Percentiles rank a stretch among this genome's conserved stretches.
Evolutionary conservation across 2,888 invertebrate genomes (phyloP).

Genomic region (Spodoptera littoralis): DNA sequence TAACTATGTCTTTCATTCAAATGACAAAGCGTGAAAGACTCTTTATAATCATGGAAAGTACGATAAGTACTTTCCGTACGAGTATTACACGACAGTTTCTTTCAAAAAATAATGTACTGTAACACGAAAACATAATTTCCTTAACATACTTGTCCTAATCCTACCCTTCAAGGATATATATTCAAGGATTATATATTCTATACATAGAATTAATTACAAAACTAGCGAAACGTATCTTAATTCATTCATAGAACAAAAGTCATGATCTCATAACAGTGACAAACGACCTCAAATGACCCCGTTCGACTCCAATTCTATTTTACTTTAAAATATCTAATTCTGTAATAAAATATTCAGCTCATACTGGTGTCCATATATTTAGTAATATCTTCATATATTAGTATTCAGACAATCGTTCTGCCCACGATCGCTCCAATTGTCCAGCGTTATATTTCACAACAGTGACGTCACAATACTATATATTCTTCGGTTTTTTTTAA

Average conservation of each 20-base stretch:
- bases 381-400: constrained; percentile 57
- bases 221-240: too few species aligned
- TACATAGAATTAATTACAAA: neutral
- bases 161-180: neutral
- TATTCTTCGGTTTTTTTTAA: constrained; percentile 19
- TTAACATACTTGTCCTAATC: too few species aligned
- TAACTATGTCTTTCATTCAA: too few species aligned
- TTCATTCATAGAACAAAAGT: too few species aligned
- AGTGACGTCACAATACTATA: constrained; percentile 49
- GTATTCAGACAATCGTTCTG: constrained; percentile 64
- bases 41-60: too few species aligned
- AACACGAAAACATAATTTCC: too few species aligned
- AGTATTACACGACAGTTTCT: too few species aligned
- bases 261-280: too few species aligned
- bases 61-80: too few species aligned
- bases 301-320: constrained; percentile 3
- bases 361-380: constrained; percentile 30
- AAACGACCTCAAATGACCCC: constrained; percentile 9
- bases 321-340: constrained; percentile 19
- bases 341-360: constrained; percentile 44
- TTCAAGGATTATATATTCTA: neutral
- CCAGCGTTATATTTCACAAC: constrained; percentile 46
- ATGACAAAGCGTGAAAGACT: too few species aligned
- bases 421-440: constrained; percentile 71
- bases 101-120: too few species aligned